Base-by-base conservation (phyloP, 2,888 invertebrate genomes). In the Timema podura region DNA sequence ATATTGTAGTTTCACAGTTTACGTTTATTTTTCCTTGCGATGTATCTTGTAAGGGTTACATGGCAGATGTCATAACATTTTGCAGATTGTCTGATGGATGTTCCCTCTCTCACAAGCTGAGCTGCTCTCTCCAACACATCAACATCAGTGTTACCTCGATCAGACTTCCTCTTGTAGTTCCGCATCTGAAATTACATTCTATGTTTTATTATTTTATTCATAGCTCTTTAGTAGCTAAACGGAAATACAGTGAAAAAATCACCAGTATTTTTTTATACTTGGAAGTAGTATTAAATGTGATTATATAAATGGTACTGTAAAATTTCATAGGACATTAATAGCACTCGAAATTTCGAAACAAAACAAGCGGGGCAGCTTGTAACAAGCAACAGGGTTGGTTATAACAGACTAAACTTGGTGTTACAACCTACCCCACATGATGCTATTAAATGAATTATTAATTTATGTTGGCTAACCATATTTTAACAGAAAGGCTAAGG, bases 131-230 rank as follows among this genome's bases (percentile, higher is more conserved):
- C 61, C 44, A 61, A 61, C 44, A 44, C 45, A 10, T 61, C 61
- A 61, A 16, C 13, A 61, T 30, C 13, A 44, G 10, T 44, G 9
- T 44, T 61, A 44, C 44, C 5, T 30, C 13, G 30, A n/a, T 61
- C 61, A 44, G 61, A 13, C 45, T 61, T 61, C 45, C 61, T 61
- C 45, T 61, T 61, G 9, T 61, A 61, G 5, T 61, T 61, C 30
- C 61, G 61, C 61, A 61, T 61, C 44, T 61, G 30, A 61, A 61
- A 61, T 44, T 11, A 61, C 30, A 13, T 44, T 9, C 30, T 6
- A 9, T 5, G 5, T 8, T 9, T 9, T 61, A 5, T 8, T 61
- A 61, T 44, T 10, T 61, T 61, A 44, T 30, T 30, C 30, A 30
- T 30, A 30, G 3, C 30, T 30, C 30, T 30, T 30, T 30, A 30